A percentile compares a stretch with the other conserved stretches of the same genome.
phyloP scores from a whole-genome alignment of 2,797 vertebrate genomes.

The Trematomus bernacchii region DNA sequence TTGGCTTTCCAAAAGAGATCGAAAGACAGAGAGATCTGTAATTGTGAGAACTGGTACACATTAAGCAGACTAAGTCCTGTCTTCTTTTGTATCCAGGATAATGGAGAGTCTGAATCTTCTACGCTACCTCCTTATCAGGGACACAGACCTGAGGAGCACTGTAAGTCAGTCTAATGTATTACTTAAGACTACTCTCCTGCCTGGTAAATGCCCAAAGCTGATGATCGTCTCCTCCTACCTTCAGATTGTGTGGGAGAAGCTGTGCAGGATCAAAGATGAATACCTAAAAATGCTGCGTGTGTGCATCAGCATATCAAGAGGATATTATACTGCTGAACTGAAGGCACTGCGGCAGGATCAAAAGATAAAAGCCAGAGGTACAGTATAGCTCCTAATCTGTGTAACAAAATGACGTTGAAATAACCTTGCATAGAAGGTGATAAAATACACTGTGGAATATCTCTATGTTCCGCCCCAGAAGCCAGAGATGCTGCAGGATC shows the following conservation, averaged over 20 bases:
- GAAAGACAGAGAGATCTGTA: not conserved
- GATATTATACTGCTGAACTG: slow-evolving; percentile 90
- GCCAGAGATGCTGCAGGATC: slow-evolving; percentile 67
- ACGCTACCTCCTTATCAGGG: slow-evolving; percentile 91
- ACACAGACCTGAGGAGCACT: slow-evolving; percentile 82
- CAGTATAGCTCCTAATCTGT: slow-evolving; percentile 24
- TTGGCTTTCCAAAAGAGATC: not conserved
- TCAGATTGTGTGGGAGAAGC: slow-evolving; percentile 86
- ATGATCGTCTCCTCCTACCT: slow-evolving; percentile 2
- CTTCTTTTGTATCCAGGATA: slow-evolving; percentile 83
- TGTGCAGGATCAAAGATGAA: slow-evolving; percentile 85
- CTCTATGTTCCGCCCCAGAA: slow-evolving; percentile 47
- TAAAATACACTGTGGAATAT: not conserved
- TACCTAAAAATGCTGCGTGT: slow-evolving; percentile 90
- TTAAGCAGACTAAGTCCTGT: slow-evolving; percentile 1
- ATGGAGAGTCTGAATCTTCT: slow-evolving; percentile 95
- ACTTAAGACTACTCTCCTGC: not conserved
- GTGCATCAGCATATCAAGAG: slow-evolving; percentile 92
- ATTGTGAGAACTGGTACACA: not conserved
- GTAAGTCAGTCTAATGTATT: slow-evolving; percentile 80
- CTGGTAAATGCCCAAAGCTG: slow-evolving; percentile 1
- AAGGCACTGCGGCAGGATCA: slow-evolving; percentile 87
- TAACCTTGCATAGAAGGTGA: not conserved
- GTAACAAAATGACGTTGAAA: not conserved
- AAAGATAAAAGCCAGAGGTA: slow-evolving; percentile 80